Evolutionary conservation across 30 jellyfish, hydroid and myxozoan species (phyloP), one percentile per base, ranked within the genome.

Genomic region (Cassiopea andromeda): DNA sequence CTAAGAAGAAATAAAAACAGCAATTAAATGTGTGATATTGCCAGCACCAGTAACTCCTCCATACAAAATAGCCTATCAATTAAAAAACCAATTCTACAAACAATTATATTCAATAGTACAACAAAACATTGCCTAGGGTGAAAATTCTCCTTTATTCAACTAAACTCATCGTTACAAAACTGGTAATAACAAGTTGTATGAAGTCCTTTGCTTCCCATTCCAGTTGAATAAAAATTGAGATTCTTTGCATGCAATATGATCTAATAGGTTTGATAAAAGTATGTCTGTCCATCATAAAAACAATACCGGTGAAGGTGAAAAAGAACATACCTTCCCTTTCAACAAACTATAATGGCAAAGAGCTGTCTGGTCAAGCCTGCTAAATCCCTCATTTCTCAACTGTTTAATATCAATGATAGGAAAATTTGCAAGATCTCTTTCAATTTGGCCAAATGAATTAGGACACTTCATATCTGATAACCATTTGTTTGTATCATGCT

Each of bases 341-440:
- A 84, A 48, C 44, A 94, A 19, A 60, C 95, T 90, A 76, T 94
- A 94, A 90, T 94, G 94, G 82, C 97, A 90, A 48, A 94, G 67
- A 10, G 98, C 98, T 46, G 79, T 77, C 15, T 47, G 75, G 4
- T 64, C 94, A 46, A 77, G 83, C 44, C 78, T 48, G 50, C 59
- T 67, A 12, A 78, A 77, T 44, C 93, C 98, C 43, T 86, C 92
- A 16, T 46, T 75, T 14, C 93, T 77, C 60, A 94, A 64, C 12
- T 64, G 77, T 45, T 90, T 73, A 12, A 94, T 77, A 85, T 89
- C 85, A 68, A 94, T 90, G 43, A 64, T 69, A 14, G 96, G 96
- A 69, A 94, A 94, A 13, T 80, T 93, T 66, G 38, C 90, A 19
- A 94, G 75, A 83, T 90, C 97, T 49, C 75, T 78, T 9, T 73